Evolutionary conservation across 2,888 invertebrate genomes (phyloP), one percentile per base, ranked within the genome.

Genomic region (Furcula furcula): DNA sequence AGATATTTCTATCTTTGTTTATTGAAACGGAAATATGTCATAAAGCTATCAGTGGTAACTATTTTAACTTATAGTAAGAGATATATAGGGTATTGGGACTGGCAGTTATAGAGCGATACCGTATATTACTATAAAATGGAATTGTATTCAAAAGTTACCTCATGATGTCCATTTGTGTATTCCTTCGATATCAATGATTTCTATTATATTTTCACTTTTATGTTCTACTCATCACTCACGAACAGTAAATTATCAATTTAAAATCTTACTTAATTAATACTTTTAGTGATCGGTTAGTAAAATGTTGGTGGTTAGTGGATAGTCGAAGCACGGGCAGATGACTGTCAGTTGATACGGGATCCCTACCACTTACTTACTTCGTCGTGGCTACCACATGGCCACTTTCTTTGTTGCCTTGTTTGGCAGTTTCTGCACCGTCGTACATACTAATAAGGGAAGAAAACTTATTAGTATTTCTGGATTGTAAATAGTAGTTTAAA

Each of bases 351-450:
- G 11, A 16, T 11, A 12, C 34, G 25, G 31, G 19, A 40, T 42
- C 49, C 53, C 53, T 52, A 34, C 49, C 41, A 44, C 53, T 33
- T n/a, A n/a, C n/a, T n/a, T n/a, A n/a, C n/a, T n/a, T n/a, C n/a
- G n/a, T n/a, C n/a, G n/a, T n/a, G 31, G 18, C 20, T n/a, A 25
- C 18, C 12, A 27, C 20, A 11, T 12, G 18, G 23, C 38, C 33
- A 40, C 53, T 52, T 54, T 54, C 53, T 34, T 49, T 33, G 35
- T 34, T 23, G 16, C 5, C 7, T 10, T 9, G 22, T 20, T 15
- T 34, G 25, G 29, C 33, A 22, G 40, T 51, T 42, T 38, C 41
- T 31, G 26, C 18, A 42, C 44, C 35, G 43, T 9, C 36, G 31
- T 35, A 52, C 53, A 54, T 54, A 54, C 40, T 25, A 52, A 54